Base-by-base conservation (phyloP, 2,113 vertebrate genomes). In the Suricata suricatta region DNA sequence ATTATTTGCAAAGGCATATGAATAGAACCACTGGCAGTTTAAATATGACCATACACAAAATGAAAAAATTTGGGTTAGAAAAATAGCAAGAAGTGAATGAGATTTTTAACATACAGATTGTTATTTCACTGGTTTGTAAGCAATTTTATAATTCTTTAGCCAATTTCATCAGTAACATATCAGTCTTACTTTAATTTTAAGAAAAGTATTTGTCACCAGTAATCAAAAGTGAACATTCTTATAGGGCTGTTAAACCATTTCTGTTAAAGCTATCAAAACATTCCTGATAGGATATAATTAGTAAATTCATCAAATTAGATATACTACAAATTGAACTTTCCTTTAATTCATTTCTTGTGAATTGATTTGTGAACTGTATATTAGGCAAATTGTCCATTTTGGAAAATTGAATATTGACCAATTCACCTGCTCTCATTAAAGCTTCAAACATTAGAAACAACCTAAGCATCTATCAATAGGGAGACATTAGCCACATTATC, bases 371-470 rank as follows among this genome's bases (percentile, higher is more conserved):
- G 77, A 95, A 88, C 64, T 81, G 5, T 35, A 29, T 79, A 69
- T 95, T 89, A 90, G 25, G 52, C 52, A 93, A 93, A 93, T 79
- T 92, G 38, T 91, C 60, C 54, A 64, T 57, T 95, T 93, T 74
- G 12, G 33, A 85, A 97, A 96, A 82, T 44, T 94, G 33, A 95
- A 72, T 92, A 95, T 86, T 72, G 54, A 83, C 35, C 83, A 92
- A 50, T 89, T 95, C 93, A 33, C 60, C 52, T 92, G 12, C 44
- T 88, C 72, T 57, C 29, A 47, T 69, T 76, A 89, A 92, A 93
- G 2, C 33, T 44, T 82, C 87, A 93, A 81, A 63, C 41, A 72
- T 38, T 88, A 89, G 68, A 77, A 82, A 81, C 9, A 64, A 52
- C 21, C 15, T 52, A 44, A 77, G 15, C 35, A 92, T 63, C 63